Evolutionary conservation across 2,888 invertebrate genomes (phyloP), one percentile per base, ranked within the genome.

Genomic region (Drosophila monieri): DNA sequence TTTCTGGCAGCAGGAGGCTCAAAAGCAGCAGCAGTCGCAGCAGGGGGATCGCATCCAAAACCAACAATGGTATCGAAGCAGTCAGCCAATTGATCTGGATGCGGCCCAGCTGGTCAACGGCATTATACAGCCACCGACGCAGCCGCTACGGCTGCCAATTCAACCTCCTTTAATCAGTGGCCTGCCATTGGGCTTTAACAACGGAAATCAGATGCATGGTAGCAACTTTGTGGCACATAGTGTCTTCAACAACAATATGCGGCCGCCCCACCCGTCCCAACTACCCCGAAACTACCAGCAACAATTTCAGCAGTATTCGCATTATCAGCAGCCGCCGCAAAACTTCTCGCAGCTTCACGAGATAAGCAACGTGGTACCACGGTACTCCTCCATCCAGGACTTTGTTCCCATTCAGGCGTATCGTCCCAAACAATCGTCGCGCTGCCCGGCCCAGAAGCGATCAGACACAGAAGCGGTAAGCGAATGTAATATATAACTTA

Each of bases 321-420:
- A 32, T 2, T 47, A 49, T 15, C 23, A 35, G 12, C 35, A 21
- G 6, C 21, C 12, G 21, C 18, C 2, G 21, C 43, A 43, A 6
- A 21, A 12, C 2, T 21, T 3, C 10, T 3, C 18, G 21, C 12
- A 43, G 21, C 12, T 43, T 12, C 53, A 43, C 6, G 61, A 58
- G 6, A 15, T 23, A 30, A 35, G 3, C 44, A 49, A 39, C 12
- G 30, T 27, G 18, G 46, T 53, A 6, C 70, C 62, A 3, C 44
- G 55, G 1, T 53, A 35, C 8, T 61, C 72, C 8, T 49, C 73
- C 48, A 78, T 85, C 10, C 58, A 78, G 25, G 84, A 78, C 32
- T 81, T 81, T 72, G 81, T 81, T 47, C 81, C 81, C 52, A 84
- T 69, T 0, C 81, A 81, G 64, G 84, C 84, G 5, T 81, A 79